Evolutionary conservation across 2,888 invertebrate genomes (phyloP), one percentile per base, ranked within the genome.

Genomic region (Pardosa pseudoannulata): DNA sequence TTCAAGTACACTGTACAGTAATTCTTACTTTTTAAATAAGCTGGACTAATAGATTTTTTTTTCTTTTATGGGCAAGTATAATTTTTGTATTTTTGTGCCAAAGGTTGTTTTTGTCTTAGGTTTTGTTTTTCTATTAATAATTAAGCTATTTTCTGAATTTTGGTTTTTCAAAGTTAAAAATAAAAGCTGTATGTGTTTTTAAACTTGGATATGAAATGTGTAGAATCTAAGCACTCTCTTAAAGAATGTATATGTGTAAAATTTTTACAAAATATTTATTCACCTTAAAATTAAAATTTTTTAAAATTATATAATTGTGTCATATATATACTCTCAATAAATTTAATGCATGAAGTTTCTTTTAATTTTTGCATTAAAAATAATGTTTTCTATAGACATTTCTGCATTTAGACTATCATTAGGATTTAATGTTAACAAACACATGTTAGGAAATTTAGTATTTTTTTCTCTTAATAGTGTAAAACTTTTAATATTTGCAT

Each of bases 381-480:
- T 46, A 56, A 56, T 56, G 56, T 56, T 56, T 56, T 46, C 9
- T 23, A 56, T 56, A 56, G 56, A 56, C 19, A 46, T 46, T 46
- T 56, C 23, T 56, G 23, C 56, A 3, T 56, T 56, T 56, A 56
- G 56, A 16, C 1, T 13, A 16, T 46, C 16, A 56, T 56, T 56
- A 56, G 56, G 11, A 56, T 56, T 56, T 56, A 56, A 56, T 56
- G 56, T 56, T 56, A n/a, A 56, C 23, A 56, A 36, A 46, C 41
- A 46, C 41, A n/a, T 9, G 1, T 56, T 56, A 56, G 56, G 23
- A 56, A 56, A 56, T 56, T 56, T 56, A 56, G 56, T 11, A 56
- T 23, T 56, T 56, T 56, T 56, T 56, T 56, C 11, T 23, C 23
- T 23, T 56, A 56, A 56, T 56, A 56, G 56, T 6, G 23, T 56